Evolutionary conservation across 2,113 vertebrate genomes (phyloP).

Genomic region (Rhynchomys soricoides): DNA sequence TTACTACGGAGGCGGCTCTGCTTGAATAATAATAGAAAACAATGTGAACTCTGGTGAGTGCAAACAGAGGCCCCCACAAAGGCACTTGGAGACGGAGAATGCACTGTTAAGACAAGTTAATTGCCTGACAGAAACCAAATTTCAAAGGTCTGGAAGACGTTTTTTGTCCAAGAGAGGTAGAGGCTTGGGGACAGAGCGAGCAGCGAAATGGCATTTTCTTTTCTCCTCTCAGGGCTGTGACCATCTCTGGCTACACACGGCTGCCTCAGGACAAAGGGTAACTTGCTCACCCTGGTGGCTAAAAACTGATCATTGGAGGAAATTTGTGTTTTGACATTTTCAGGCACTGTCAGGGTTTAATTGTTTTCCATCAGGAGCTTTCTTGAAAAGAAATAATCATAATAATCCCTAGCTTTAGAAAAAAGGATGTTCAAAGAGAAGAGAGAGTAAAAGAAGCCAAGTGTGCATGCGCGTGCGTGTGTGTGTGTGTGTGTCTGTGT

Average conservation of each 20-base stretch:
- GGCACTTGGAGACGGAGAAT: conserved; percentile 82
- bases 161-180: conserved; percentile 51
- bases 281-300: not conserved
- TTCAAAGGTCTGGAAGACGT: conserved; percentile 57
- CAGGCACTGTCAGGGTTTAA: conserved; percentile 68
- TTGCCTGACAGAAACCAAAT: conserved; percentile 79
- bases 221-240: not conserved
- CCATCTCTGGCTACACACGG: not conserved
- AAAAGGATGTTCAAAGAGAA: not conserved
- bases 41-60: conserved; percentile 84
- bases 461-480: not conserved
- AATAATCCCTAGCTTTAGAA: not conserved
- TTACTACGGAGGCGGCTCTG: conserved; percentile 89
- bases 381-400: conserved; percentile 32
- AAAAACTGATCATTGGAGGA: conserved; percentile 59
- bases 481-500: not conserved
- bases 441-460: not conserved
- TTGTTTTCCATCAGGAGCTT: conserved; percentile 68
- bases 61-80: conserved; percentile 79
- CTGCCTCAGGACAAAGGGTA: conserved; percentile 54
- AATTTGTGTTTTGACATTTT: conserved; percentile 69
- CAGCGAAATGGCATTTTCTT: conserved; percentile 4
- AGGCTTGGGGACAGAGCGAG: not conserved
- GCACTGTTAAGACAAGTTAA: conserved; percentile 87
- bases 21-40: conserved; percentile 94